Evolutionary conservation across 2,113 vertebrate genomes (phyloP), one percentile per base, ranked within the genome.

Genomic region (Clarias magur): DNA sequence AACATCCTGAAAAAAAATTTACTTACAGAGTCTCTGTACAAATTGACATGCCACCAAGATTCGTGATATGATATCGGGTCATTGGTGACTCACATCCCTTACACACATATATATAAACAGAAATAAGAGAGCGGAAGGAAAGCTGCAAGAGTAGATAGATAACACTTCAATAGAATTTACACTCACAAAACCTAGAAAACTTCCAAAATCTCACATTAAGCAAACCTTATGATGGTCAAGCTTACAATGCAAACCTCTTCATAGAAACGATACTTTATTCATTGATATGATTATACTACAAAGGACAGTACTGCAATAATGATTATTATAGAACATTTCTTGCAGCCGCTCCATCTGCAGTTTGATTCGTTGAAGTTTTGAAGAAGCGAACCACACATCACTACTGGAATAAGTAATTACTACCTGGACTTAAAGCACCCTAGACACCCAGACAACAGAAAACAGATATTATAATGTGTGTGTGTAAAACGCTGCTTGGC

Each of bases 361-460:
- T 30, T 75, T 30, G 7, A 25, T 72, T 83, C 34, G 38, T 57
- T 73, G 60, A 56, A 16, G 83, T 57, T 60, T 38, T 63, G 30
- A 68, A 84, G 16, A 78, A 80, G 62, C 54, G 80, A 62, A 19
- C 57, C 57, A 84, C 72, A 80, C 57, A 84, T 81, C 57, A 75
- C 67, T 42, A 89, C 78, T 70, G 78, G 56, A 86, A 65, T 48
- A 59, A 72, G 56, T 84, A 89, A 89, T 87, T 89, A 83, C 80
- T 48, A 80, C 84, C 73, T 78, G 48, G 70, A 83, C 75, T 68
- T 67, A 86, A 83, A 60, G 62, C 48, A 59, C 80, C 23, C 53
- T 59, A 88, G 73, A 84, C 87, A 59, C 15, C 82, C 76, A 84
- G 78, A 85, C 83, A 85, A 17, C 68, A 34, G 84, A 83, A 83